Evolutionary conservation across 92 coral and sea anemone species (phyloP).

Genomic region (Zoanthus solanderi): DNA sequence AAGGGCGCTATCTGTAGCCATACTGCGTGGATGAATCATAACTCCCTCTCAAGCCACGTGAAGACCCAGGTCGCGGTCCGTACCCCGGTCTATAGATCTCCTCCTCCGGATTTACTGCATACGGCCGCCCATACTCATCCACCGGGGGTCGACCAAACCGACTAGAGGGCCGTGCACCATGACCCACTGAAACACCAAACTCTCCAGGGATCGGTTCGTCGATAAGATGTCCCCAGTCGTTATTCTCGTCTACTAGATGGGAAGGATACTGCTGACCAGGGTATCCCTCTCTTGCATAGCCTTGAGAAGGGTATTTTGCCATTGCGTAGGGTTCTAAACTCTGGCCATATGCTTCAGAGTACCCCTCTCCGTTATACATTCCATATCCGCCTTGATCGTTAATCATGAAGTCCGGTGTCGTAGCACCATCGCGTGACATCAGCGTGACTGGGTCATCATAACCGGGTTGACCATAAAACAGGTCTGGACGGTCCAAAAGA

Average conservation of each 20-base stretch:
- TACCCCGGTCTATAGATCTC: constrained; percentile 68
- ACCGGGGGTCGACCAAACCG: constrained; percentile 91
- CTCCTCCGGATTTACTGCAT: constrained; percentile 58
- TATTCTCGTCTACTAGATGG: constrained; percentile 69
- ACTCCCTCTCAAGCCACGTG: constrained; percentile 64
- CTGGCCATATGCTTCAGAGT: constrained; percentile 71
- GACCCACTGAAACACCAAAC: constrained; percentile 67
- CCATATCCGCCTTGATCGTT: constrained; percentile 83
- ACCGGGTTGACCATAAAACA: constrained; percentile 98
- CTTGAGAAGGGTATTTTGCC: constrained; percentile 66
- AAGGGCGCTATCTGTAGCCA: constrained; percentile 70
- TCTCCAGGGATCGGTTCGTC: constrained; percentile 65
- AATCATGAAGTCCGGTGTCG: constrained; percentile 94
- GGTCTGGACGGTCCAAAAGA: constrained; percentile 92
- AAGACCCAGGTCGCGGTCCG: constrained; percentile 79
- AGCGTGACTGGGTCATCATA: constrained; percentile 97
- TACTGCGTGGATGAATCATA: constrained; percentile 63
- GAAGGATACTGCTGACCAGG: constrained; percentile 67
- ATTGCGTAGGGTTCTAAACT: constrained; percentile 71
- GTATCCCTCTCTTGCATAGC: constrained; percentile 60
- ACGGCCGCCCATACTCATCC: constrained; percentile 68
- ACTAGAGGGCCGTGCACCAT: constrained; percentile 83
- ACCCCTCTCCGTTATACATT: constrained; percentile 81
- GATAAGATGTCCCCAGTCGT: constrained; percentile 86
- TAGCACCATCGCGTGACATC: constrained; percentile 97